Conservation (phyloP, 2,113 vertebrate genomes). For the Coryphaenoides rupestris region DNA sequence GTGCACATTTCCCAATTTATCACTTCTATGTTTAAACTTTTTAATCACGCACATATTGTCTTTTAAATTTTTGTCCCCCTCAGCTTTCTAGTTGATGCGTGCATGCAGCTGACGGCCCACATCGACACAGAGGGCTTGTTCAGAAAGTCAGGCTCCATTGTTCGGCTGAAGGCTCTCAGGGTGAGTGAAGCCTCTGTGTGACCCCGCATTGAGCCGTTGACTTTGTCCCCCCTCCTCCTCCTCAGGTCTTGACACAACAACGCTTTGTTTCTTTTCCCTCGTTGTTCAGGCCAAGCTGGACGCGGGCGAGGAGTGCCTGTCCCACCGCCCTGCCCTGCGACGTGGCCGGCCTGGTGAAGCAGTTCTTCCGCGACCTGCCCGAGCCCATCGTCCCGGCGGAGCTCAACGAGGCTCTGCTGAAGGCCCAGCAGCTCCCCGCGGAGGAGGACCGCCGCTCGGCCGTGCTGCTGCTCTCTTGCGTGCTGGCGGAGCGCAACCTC, state of each 20-base stretch:
- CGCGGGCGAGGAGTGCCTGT: constrained; percentile 81
- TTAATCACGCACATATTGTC: background rate
- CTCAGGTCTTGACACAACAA: constrained; percentile 13
- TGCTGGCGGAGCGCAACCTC: constrained; percentile 77
- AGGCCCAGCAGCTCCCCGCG: constrained; percentile 82
- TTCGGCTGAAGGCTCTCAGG: constrained; percentile 87
- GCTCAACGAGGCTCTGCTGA: constrained; percentile 85
- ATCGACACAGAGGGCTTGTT: constrained; percentile 91
- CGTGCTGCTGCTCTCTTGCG: constrained; percentile 84
- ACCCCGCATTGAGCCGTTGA: constrained; percentile 20
- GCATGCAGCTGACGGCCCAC: constrained; percentile 80
- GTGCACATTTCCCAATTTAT: too few relatives aligned
- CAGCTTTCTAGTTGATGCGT: constrained; percentile 89
- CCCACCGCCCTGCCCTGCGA: constrained; percentile 85
- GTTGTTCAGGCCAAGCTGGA: constrained; percentile 83
- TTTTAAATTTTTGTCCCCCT: constrained; percentile 28
- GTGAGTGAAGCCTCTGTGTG: constrained; percentile 68
- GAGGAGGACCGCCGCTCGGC: constrained; percentile 77
- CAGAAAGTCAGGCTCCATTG: constrained; percentile 91
- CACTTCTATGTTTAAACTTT: background rate
- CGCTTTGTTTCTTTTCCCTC: constrained; percentile 21
- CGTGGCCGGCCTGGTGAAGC: constrained; percentile 87
- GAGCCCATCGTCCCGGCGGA: constrained; percentile 82
- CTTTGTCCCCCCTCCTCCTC: constrained; percentile 22
- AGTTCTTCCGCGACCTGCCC: constrained; percentile 92